These are phyloP conservation scores for Lamprologus ornatipinnis DNA, from an alignment of 2,113 vertebrate species.

Conservation along the genomic window DNA sequence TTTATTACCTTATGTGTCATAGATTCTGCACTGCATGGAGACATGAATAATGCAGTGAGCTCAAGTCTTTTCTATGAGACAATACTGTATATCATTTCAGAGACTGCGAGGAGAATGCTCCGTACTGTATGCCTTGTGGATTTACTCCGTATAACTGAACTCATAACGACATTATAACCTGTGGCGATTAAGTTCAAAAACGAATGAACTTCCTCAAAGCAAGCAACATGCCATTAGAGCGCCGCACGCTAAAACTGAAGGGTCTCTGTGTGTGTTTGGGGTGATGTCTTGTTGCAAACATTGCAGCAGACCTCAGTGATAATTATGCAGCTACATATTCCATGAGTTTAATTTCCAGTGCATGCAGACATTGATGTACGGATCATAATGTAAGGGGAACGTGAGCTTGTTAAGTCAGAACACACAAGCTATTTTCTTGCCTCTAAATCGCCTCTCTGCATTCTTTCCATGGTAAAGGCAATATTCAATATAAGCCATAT, in stretches of 20 bases:
- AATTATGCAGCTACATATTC: not conserved
- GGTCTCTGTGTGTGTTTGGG: not conserved
- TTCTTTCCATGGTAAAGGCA: not conserved
- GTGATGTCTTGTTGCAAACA: not conserved
- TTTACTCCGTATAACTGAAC: conserved; percentile 31
- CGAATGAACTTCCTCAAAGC: conserved; percentile 19
- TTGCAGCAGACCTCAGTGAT: not conserved
- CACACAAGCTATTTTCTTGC: not conserved
- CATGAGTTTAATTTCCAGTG: not conserved
- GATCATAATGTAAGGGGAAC: not conserved
- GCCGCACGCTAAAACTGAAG: not conserved
- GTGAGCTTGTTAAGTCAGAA: not conserved
- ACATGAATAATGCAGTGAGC: conserved; percentile 59
- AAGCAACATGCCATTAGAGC: not conserved
- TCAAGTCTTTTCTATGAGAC: conserved; percentile 33
- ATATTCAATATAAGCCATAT: not conserved
- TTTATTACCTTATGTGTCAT: conserved; percentile 64
- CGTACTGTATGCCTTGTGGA: not conserved
- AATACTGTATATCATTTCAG: conserved; percentile 38
- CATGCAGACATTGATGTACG: not conserved
- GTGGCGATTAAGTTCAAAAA: conserved; percentile 16
- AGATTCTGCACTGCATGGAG: conserved; percentile 30
- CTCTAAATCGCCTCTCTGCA: not conserved
- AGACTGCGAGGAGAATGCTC: not conserved
- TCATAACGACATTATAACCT: conserved; percentile 22